Percentiles rank a stretch among this genome's conserved stretches.
These are phyloP conservation scores for Psophia crepitans DNA, from an alignment of 2,113 vertebrate genomes.

Conservation along the genomic window DNA sequence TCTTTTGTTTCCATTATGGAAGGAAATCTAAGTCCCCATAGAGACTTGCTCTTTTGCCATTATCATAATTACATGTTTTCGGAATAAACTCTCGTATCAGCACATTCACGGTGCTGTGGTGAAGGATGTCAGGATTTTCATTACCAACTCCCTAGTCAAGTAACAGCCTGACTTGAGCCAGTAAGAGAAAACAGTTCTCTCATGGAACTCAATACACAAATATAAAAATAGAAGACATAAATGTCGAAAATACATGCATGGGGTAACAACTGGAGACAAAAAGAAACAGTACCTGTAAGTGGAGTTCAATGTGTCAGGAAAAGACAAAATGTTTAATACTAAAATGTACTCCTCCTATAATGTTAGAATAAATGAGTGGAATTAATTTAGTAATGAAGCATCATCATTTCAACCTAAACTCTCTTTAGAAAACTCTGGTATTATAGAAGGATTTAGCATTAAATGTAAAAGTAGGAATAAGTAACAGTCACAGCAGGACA, in stretches of 20 bases:
- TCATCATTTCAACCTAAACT: neutral
- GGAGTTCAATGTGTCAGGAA: neutral
- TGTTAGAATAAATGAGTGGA: neutral
- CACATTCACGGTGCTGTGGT: neutral
- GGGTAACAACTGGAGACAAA: neutral
- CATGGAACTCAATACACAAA: neutral
- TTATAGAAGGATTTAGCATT: neutral
- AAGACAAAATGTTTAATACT: neutral
- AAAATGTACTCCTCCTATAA: neutral
- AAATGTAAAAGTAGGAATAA: neutral
- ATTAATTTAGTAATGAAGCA: neutral
- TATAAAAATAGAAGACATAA: neutral
- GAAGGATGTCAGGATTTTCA: neutral
- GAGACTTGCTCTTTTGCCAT: constrained; percentile 16
- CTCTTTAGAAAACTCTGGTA: neutral
- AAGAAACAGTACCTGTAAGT: neutral
- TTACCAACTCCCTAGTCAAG: neutral
- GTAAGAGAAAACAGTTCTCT: neutral
- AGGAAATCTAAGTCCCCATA: constrained; percentile 13
- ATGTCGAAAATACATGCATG: neutral
- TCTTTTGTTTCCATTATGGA: constrained; percentile 36
- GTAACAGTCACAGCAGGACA: neutral
- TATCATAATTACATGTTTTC: constrained; percentile 44
- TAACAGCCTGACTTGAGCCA: neutral
- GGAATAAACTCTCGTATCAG: neutral